Conservation (phyloP, 2,888 invertebrate genomes). For the Dascillus cervinus region DNA sequence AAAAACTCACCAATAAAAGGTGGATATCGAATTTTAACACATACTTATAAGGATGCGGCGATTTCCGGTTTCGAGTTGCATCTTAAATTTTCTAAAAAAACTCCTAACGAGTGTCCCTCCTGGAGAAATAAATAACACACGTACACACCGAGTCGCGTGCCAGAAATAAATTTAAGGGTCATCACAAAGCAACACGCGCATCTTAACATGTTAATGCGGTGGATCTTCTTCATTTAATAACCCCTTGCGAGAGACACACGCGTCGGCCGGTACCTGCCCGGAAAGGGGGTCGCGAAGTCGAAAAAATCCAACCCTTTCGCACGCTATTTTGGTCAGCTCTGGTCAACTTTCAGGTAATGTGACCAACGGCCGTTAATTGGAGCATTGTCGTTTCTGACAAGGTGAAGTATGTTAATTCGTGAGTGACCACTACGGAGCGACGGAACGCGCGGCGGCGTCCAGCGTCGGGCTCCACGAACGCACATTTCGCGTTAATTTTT, state of each 20-base stretch:
- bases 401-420: not conserved
- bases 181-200: conserved; percentile 19
- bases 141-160: too few relatives aligned
- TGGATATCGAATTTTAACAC: too few relatives aligned
- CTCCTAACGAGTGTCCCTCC: too few relatives aligned
- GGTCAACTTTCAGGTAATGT: conserved; percentile 19
- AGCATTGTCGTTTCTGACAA: conserved; percentile 10
- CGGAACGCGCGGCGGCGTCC: conserved; percentile 6
- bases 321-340: conserved; percentile 23
- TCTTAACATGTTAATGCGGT: conserved; percentile 19
- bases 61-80: too few relatives aligned
- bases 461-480: not conserved
- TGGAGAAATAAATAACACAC: too few relatives aligned
- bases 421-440: conserved; percentile 11
- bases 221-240: conserved; percentile 35
- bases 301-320: conserved; percentile 22
- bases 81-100: too few relatives aligned
- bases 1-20: too few relatives aligned
- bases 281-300: conserved; percentile 11
- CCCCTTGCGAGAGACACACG: conserved; percentile 24
- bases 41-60: too few relatives aligned
- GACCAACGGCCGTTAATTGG: conserved; percentile 23
- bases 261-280: conserved; percentile 25
- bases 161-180: conserved; percentile 18
- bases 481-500: not conserved